Evolutionary conservation across 2,888 invertebrate genomes (phyloP).

Genomic region (Coelinius sp.): DNA sequence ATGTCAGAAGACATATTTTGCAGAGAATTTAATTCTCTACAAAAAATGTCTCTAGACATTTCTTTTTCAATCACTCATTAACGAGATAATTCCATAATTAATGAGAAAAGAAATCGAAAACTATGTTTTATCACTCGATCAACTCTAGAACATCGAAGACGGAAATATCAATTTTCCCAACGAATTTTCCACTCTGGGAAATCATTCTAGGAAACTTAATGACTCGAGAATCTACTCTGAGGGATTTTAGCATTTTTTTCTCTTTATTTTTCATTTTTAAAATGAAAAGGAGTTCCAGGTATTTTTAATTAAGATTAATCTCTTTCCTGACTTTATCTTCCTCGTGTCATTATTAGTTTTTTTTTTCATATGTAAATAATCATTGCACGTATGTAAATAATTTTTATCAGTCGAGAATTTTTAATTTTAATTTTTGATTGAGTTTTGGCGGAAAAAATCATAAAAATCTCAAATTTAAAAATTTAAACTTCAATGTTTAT

Average conservation of each 20-base stretch:
- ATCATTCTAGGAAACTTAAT: neutral
- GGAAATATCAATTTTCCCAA: neutral
- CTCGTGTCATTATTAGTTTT: neutral
- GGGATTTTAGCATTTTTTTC: neutral
- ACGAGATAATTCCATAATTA: too few species aligned
- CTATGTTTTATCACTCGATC: neutral
- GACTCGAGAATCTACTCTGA: neutral
- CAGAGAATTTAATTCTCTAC: too few species aligned
- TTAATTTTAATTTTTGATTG: neutral
- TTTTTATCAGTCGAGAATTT: conserved; percentile 3
- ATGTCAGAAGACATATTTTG: too few species aligned
- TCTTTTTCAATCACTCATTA: too few species aligned
- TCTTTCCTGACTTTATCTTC: neutral
- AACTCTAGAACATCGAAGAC: neutral
- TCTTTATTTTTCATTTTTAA: neutral
- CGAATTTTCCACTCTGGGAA: neutral
- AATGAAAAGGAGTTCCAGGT: neutral
- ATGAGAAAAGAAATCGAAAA: too few species aligned
- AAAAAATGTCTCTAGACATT: too few species aligned
- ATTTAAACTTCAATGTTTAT: too few species aligned
- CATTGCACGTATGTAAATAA: conserved; percentile 19
- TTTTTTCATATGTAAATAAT: conserved; percentile 19
- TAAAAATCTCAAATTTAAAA: too few species aligned
- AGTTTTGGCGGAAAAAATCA: neutral
- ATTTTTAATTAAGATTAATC: neutral